Evolutionary conservation across 2,113 vertebrate species (phyloP), one percentile per base, ranked within the genome.

Genomic region (Gambusia affinis): DNA sequence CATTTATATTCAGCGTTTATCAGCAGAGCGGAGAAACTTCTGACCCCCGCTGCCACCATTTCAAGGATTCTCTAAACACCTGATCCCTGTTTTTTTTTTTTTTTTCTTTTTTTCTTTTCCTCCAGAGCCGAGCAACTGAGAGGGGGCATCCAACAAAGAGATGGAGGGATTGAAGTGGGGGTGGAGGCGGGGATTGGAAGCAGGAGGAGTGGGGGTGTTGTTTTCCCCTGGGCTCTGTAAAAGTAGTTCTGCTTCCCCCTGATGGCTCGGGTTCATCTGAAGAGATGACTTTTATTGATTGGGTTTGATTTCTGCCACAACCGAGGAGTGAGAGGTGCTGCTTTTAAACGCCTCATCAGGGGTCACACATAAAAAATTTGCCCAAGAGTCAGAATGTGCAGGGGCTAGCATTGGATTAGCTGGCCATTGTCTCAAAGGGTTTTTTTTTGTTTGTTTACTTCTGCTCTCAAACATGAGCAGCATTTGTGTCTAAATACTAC

Each of bases 221-320:
- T 84, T 85, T 69, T 79, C 91, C 91, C 87, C 31, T 51, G 87
- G 83, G 88, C 73, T 75, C 78, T 66, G 86, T 90, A 88, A 91
- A 91, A 89, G 89, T 86, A 85, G 80, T 90, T 86, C 75, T 83
- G 47, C 75, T 60, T 72, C 78, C 85, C 83, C 69, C 51, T 65
- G 74, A 87, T 75, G 82, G 84, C 80, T 83, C 30, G 27, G 85
- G 87, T 88, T 91, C 88, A 91, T 92, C 90, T 80, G 80, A 88
- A 89, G 84, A 87, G 85, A 92, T 90, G 90, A 85, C 87, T 90
- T 92, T 91, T 91, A 92, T 91, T 93, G 91, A 93, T 92, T 75
- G 66, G 79, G 80, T 90, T 92, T 91, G 88, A 92, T 91, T 90
- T 91, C 86, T 89, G 77, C 81, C 70, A 70, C 72, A 81, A 82